Conservation (phyloP, 2,113 vertebrate species). For the Gobio gobio region DNA sequence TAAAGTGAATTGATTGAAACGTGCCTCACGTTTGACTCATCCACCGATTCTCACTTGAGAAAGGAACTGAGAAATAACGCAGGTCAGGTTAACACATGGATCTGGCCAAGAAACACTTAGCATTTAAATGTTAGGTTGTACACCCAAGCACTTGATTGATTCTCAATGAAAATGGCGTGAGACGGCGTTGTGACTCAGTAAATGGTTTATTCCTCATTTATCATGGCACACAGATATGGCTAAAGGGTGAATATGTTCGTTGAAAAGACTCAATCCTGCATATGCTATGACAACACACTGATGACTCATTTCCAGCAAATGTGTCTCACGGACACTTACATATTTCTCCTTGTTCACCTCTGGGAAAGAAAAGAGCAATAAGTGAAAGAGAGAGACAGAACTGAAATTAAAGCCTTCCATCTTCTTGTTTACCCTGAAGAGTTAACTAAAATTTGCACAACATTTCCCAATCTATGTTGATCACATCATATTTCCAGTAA, state of each 20-base stretch:
- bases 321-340: constrained; percentile 50
- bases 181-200: neutral
- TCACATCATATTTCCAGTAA: constrained; percentile 24
- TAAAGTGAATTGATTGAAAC: constrained; percentile 20
- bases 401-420: constrained; percentile 53
- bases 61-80: neutral
- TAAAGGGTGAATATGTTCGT: constrained; percentile 35
- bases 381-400: constrained; percentile 32
- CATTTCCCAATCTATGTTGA: constrained; percentile 46
- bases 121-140: constrained; percentile 12
- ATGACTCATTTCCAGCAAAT: constrained; percentile 53
- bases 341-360: constrained; percentile 48
- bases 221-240: constrained; percentile 5
- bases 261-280: constrained; percentile 44
- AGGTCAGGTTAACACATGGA: neutral
- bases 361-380: constrained; percentile 44
- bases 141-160: neutral
- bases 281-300: constrained; percentile 50
- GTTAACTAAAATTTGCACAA: constrained; percentile 46
- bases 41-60: neutral
- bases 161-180: neutral
- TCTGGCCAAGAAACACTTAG: neutral
- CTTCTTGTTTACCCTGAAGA: constrained; percentile 48
- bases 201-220: constrained; percentile 20
- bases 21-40: constrained; percentile 6